Percentiles rank a stretch among this genome's conserved stretches.
These are phyloP conservation scores for Setophaga kirtlandii DNA, from an alignment of 2,113 vertebrate genomes.

Conservation along the genomic window DNA sequence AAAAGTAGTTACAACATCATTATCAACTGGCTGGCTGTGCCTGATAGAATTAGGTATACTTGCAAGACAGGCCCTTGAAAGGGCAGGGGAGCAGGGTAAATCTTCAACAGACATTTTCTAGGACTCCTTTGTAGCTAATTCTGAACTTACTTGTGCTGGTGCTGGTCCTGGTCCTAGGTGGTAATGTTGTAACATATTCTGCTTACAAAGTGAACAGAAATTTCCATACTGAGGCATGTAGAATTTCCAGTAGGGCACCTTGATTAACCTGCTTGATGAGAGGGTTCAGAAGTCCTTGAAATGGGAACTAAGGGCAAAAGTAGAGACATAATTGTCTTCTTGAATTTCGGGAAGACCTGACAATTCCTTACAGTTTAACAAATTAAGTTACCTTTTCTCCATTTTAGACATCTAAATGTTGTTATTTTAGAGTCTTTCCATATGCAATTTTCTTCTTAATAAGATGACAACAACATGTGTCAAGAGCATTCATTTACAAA, in stretches of 20 bases:
- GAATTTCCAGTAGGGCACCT: neutral
- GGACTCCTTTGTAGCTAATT: neutral
- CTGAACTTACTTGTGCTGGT: neutral
- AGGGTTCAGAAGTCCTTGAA: neutral
- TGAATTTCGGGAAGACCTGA: neutral
- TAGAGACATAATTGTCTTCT: neutral
- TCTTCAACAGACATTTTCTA: neutral
- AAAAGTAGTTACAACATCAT: neutral
- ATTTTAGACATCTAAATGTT: neutral
- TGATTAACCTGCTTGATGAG: rapidly evolving
- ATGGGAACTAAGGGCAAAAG: neutral
- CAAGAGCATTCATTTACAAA: neutral
- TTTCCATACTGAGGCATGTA: neutral
- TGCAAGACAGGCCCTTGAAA: neutral
- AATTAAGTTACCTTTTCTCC: neutral
- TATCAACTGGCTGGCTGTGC: neutral
- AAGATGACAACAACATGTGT: neutral
- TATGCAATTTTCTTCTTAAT: neutral
- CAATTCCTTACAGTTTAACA: neutral
- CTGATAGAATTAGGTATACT: neutral
- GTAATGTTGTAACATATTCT: neutral
- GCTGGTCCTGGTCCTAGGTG: neutral
- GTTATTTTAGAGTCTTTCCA: neutral
- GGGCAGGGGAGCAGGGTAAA: neutral
- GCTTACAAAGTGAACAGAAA: neutral